phyloP scores from a whole-genome alignment of 2,888 invertebrate species.

The Aquatica leii region DNA sequence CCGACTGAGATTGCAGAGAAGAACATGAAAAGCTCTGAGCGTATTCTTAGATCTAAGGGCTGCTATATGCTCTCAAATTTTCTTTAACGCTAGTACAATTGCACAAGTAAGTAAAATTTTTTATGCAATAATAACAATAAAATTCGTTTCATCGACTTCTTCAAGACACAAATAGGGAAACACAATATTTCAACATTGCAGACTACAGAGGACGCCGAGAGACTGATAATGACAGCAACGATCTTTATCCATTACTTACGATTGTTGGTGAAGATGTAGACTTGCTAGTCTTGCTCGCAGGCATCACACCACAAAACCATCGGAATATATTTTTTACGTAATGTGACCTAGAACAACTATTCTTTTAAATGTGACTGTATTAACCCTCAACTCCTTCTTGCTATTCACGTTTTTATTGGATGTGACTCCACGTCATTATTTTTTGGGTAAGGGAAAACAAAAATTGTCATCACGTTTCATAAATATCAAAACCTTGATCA shows the following conservation, averaged over 20 bases:
- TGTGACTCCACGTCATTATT: too few relatives aligned
- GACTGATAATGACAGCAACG: too few relatives aligned
- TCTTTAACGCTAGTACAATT: background rate
- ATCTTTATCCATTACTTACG: background rate
- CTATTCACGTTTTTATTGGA: too few relatives aligned
- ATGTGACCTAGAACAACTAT: too few relatives aligned
- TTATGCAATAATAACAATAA: background rate
- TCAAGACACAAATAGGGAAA: background rate
- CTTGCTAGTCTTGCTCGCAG: background rate
- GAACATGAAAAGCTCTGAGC: background rate
- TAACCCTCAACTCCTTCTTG: too few relatives aligned
- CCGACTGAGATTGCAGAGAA: background rate
- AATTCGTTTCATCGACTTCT: background rate
- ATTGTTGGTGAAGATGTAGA: slow-evolving; percentile 4
- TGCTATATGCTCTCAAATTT: background rate
- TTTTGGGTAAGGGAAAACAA: too few relatives aligned
- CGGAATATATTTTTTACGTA: too few relatives aligned
- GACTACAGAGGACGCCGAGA: background rate
- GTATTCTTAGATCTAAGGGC: slow-evolving; percentile 5
- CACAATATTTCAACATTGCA: background rate
- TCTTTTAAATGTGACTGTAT: too few relatives aligned
- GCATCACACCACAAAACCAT: too few relatives aligned
- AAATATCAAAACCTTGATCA: too few relatives aligned
- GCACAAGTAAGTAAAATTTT: background rate
- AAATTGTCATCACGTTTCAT: too few relatives aligned